Conservation (phyloP, 2,888 invertebrate genomes). For the Chouioia cunea region DNA sequence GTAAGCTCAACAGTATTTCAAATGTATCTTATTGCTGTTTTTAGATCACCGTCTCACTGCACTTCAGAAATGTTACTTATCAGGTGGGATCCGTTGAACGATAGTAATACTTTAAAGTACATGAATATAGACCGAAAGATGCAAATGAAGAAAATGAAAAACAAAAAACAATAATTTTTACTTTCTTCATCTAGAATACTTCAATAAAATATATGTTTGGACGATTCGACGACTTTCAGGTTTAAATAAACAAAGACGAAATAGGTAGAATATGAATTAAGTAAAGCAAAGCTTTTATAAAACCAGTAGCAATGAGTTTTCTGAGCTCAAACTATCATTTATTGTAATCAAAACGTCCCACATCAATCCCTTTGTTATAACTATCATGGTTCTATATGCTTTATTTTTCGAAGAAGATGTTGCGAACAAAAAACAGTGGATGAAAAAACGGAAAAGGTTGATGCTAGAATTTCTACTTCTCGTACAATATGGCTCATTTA, state of each 20-base stretch:
- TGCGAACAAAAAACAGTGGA: conserved; percentile 3
- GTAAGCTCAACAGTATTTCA: too few relatives aligned
- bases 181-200: background rate
- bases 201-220: too few relatives aligned
- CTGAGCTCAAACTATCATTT: conserved; percentile 6
- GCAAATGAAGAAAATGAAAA: conserved; percentile 48
- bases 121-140: conserved; percentile 55
- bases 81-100: conserved; percentile 56
- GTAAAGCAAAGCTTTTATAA: too few relatives aligned
- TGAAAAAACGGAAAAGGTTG: conserved; percentile 2
- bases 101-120: conserved; percentile 48
- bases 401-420: background rate
- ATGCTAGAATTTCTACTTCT: too few relatives aligned
- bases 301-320: too few relatives aligned
- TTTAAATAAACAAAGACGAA: too few relatives aligned
- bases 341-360: conserved; percentile 23
- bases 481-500: too few relatives aligned
- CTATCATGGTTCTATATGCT: conserved; percentile 6
- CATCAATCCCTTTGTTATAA: conserved; percentile 38
- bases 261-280: too few relatives aligned
- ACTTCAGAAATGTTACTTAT: conserved; percentile 47
- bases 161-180: conserved; percentile 37
- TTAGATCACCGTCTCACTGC: conserved; percentile 60
- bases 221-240: too few relatives aligned
- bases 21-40: background rate